A percentile compares a stretch with the other conserved stretches of the same genome.
phyloP scores from a whole-genome alignment of 2,888 invertebrate species.

The Plebejus argus region DNA sequence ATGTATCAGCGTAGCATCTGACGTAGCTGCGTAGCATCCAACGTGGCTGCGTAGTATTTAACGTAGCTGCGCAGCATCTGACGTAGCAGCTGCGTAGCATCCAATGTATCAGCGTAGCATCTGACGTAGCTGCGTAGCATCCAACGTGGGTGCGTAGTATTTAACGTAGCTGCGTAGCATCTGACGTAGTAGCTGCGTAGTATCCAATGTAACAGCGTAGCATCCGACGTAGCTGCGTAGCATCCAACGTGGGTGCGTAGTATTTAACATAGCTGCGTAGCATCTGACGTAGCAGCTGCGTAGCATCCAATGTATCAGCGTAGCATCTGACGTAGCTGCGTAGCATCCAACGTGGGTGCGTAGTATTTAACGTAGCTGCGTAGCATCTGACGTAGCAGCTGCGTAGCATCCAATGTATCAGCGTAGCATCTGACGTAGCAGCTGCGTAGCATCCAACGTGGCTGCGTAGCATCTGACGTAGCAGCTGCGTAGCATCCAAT shows the following conservation, averaged over 20 bases:
- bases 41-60: not conserved
- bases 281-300: not conserved
- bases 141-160: not conserved
- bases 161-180: not conserved
- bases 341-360: not conserved
- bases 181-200: not conserved
- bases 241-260: not conserved
- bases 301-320: not conserved
- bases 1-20: not conserved
- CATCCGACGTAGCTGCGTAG: not conserved
- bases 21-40: not conserved
- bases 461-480: too few species aligned
- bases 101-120: not conserved
- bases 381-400: not conserved
- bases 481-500: too few species aligned
- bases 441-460: too few species aligned
- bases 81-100: not conserved
- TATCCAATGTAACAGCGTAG: not conserved
- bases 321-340: not conserved
- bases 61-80: not conserved
- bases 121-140: not conserved
- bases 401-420: not conserved
- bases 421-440: not conserved
- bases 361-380: not conserved
- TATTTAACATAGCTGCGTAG: not conserved